A percentile compares a stretch with the other conserved stretches of the same genome.
Evolutionary conservation across 2,888 invertebrate species (phyloP).

Genomic region (Catocala fraxini): DNA sequence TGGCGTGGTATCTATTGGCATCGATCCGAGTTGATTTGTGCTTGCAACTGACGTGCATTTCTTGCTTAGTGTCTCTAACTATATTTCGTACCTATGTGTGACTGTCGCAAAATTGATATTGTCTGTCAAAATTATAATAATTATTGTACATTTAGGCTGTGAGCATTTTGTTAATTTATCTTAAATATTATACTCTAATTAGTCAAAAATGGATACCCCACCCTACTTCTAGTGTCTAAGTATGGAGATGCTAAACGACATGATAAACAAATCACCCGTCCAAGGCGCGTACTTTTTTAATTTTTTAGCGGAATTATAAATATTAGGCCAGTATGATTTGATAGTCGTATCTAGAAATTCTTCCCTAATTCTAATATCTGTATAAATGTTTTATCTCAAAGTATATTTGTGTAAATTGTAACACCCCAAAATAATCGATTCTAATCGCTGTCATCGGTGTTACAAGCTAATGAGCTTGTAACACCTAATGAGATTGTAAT

Average conservation of each 20-base stretch:
- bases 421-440: slow-evolving; percentile 26
- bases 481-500: no score
- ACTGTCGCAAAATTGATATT: slow-evolving; percentile 47
- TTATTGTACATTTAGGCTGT: slow-evolving; percentile 77
- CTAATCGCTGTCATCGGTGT: slow-evolving; percentile 10
- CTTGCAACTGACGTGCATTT: slow-evolving; percentile 43
- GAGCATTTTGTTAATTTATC: slow-evolving; percentile 71
- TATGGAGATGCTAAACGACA: slow-evolving; percentile 52
- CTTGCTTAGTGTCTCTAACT: slow-evolving; percentile 37
- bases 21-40: slow-evolving; percentile 1
- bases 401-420: slow-evolving; percentile 28
- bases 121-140: slow-evolving; percentile 69
- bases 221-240: slow-evolving; percentile 58
- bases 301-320: slow-evolving; percentile 48
- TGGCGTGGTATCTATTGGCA: neutral
- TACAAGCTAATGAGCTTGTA: slow-evolving; percentile 27
- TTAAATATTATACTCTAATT: slow-evolving; percentile 62
- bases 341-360: slow-evolving; percentile 31
- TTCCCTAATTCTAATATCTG: slow-evolving; percentile 29
- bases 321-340: slow-evolving; percentile 60
- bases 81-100: slow-evolving; percentile 39
- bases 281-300: slow-evolving; percentile 65
- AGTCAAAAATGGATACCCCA: slow-evolving; percentile 48
- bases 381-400: slow-evolving; percentile 33
- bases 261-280: slow-evolving; percentile 68